Base-by-base conservation (phyloP, 2,888 invertebrate species). In the Dorcus hopei region DNA sequence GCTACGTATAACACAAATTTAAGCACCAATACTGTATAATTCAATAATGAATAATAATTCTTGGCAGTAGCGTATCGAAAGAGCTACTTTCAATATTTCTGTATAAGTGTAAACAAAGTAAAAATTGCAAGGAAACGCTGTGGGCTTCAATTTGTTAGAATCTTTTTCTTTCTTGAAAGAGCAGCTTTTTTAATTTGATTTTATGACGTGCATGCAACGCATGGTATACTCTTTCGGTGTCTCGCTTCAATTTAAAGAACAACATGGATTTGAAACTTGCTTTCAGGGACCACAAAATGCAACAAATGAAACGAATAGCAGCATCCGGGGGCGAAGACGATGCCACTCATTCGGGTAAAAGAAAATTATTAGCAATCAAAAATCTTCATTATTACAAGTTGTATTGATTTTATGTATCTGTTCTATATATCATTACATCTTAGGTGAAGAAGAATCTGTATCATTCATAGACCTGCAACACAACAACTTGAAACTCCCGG, bases 401-500 rank as follows among this genome's bases (percentile, higher is more conserved):
- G 26, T 33, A 7, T 33, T 33, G 6, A 19, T 19, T 33, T 33
- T 33, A 7, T 14, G 14, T 14, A 14, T 33, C 5, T 33, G 7
- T 33, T 33, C 6, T 7, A 33, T 33, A 7, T 4, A 7, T 33
- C 1, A 33, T 33, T 33, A 19, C 23, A 16, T 58, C 52, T 63
- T 80, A 86, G 87, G 85, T 53, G 88, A 88, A 79, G 91, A 91
- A 79, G 91, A 91, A 75, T 82, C 83, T 62, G 89, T 91, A 71
- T 89, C 91, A 58, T 91, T 92, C 80, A 90, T 92, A 76, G 91
- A 91, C 79, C 84, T 91, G 55, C 87, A 86, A 65, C 85, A 87
- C 61, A 90, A 89, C 80, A 88, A 86, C 72, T 84, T 89, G 76
- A 90, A 90, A 77, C 81, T 90, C 67, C 91, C 92, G n/a, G 93